Base-by-base conservation (phyloP, 2,113 vertebrate genomes). In the Pachycephala philippinensis region DNA sequence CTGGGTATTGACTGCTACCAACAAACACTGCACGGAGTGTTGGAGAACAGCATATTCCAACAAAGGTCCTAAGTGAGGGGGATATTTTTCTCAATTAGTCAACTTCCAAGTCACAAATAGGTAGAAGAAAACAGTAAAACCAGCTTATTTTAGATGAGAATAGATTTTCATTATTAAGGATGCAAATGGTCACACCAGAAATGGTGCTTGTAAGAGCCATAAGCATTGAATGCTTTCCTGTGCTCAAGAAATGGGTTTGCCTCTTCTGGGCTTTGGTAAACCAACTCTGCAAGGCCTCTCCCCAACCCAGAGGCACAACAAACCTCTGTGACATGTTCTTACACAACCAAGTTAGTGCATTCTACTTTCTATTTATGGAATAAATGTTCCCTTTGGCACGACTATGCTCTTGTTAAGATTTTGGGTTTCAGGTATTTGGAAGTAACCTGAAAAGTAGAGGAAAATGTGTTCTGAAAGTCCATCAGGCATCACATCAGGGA, bases 401-500 rank as follows among this genome's bases (percentile, higher is more conserved):
- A 27, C 6, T 5, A 3, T 35, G 56, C 30, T 72, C 65, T 57
- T 57, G 39, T 33, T 40, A 69, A 64, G 23, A 60, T 64, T 52
- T 8, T 31, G 17, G 5, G n/a, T 28, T 80, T 74, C 40, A 28
- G 40, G 21, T 86, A 49, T 69, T 76, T 57, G 49, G 37, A 76
- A 31, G 23, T n/a, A 85, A 76, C 6, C 15, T 40, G 44, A 61
- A 50, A 93, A 64, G 19, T 1, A 68, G 24, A 20, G 37, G n/a
- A 53, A 68, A 79, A 61, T 15, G 6, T 61, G 63, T 42, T 65
- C n/a, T 56, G 3, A 3, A 92, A 89, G 76, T 56, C 49, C 45
- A 52, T 28, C 35, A 54, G 52, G 21, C 8, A 23, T 24, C 0
- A 0, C 21, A n/a, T n/a, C 15, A 40, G 57, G 40, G 35, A 42